A percentile compares a stretch with the other conserved stretches of the same genome.
phyloP scores from a whole-genome alignment of 2,888 invertebrate species.

The Minunthozetes semirufus region DNA sequence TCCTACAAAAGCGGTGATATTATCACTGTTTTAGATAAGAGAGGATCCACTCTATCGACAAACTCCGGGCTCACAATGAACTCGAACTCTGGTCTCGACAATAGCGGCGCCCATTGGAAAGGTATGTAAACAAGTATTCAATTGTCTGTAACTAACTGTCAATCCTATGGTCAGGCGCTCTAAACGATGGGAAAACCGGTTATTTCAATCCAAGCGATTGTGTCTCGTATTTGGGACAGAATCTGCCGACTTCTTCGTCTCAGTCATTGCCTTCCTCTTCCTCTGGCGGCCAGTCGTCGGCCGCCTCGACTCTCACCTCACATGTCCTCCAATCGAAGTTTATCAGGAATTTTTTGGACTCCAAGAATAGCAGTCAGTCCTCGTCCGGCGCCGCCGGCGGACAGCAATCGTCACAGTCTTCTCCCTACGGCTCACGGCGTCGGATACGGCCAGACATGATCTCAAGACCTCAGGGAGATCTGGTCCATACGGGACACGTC shows the following conservation, averaged over 20 bases:
- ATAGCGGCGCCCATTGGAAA: slow-evolving; percentile 64
- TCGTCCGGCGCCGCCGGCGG: background rate
- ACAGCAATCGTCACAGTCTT: background rate
- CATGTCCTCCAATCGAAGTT: slow-evolving; percentile 35
- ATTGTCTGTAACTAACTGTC: background rate
- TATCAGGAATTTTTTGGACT: slow-evolving; percentile 35
- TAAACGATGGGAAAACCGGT: slow-evolving; percentile 83
- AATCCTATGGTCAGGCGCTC: slow-evolving; percentile 50
- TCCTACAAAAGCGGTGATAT: slow-evolving; percentile 79
- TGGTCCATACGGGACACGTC: slow-evolving; percentile 92
- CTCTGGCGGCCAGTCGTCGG: background rate
- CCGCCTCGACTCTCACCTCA: slow-evolving; percentile 28
- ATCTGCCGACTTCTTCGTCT: slow-evolving; percentile 54
- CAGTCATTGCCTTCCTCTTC: background rate
- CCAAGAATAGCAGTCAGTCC: slow-evolving; percentile 24
- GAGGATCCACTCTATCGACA: slow-evolving; percentile 48
- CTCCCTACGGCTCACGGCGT: slow-evolving; percentile 44
- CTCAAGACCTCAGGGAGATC: slow-evolving; percentile 89
- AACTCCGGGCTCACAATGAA: background rate
- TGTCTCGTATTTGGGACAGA: slow-evolving; percentile 75
- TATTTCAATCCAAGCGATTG: slow-evolving; percentile 82
- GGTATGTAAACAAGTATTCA: slow-evolving; percentile 53
- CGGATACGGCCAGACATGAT: slow-evolving; percentile 85
- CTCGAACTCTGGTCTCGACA: slow-evolving; percentile 42
- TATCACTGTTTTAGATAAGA: slow-evolving; percentile 83